These are phyloP conservation scores for Columbina picui DNA, from an alignment of 2,113 vertebrate species.

Conservation along the genomic window DNA sequence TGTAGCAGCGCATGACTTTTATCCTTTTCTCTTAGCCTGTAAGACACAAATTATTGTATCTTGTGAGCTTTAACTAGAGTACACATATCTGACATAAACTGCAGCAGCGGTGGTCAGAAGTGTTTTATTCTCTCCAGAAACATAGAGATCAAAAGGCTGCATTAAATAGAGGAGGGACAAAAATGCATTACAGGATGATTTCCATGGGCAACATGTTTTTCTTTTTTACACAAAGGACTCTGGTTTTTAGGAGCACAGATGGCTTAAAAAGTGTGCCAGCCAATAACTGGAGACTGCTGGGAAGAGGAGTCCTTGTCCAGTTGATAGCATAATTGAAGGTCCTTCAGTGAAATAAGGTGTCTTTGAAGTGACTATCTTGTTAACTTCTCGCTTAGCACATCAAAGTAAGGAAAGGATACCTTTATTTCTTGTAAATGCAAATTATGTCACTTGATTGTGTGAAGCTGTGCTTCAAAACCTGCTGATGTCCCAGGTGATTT, in stretches of 20 bases:
- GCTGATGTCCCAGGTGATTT: conserved; percentile 15
- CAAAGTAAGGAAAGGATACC: conserved; percentile 20
- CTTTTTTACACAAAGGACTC: neutral
- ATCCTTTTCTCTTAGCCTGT: neutral
- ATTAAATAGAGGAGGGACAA: neutral
- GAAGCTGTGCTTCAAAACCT: conserved; percentile 20
- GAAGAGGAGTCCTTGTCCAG: neutral
- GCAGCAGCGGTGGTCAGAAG: neutral
- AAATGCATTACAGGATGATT: neutral
- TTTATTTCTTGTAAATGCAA: conserved; percentile 41
- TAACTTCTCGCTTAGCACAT: conserved; percentile 47
- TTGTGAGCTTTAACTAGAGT: neutral
- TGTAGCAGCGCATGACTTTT: neutral
- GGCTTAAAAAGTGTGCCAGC: neutral
- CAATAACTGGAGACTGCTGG: neutral
- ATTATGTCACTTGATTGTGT: neutral
- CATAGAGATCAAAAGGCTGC: neutral
- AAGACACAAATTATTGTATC: neutral
- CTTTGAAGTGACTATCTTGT: conserved; percentile 45
- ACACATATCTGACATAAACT: neutral
- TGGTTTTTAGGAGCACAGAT: neutral
- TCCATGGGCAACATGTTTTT: neutral
- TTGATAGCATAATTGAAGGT: conserved; percentile 1
- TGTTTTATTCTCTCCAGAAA: neutral
- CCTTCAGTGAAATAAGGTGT: neutral